Base-by-base conservation (phyloP, 2,797 vertebrate species). In the Myotis daubentonii region DNA sequence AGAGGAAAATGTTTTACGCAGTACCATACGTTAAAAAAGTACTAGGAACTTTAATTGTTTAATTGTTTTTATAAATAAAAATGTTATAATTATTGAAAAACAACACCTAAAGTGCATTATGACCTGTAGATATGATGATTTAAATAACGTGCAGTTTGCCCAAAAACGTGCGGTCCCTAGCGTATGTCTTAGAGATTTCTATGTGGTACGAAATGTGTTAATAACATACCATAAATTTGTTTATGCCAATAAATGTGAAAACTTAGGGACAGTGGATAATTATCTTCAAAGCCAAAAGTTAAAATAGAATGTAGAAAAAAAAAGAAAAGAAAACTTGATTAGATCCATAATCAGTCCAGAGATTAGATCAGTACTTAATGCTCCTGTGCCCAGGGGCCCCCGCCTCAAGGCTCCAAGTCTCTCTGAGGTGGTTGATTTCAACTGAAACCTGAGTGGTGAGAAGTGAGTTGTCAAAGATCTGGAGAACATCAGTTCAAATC, bases 231-330 rank as follows among this genome's bases (percentile, higher is more conserved):
- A 41, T 75, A 30, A 41, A 53, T 89, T 66, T 79, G 74, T 53
- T 92, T 68, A 49, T 68, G 66, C 28, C 41, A 68, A 41, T n/a
- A 36, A 28, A 51, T 80, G 49, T 38, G 68, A 79, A 92, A 97
- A 75, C 1, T 44, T 49, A 28, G 36, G 41, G 13, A 82, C 87
- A 91, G 68, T 12, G 25, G 19, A 47, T 5, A n/a, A 28, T 91
- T 80, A 78, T 36, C 68, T 80, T 92, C 79, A 72, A 80, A 89
- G 36, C 22, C 38, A 44, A 84, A 95, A 70, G 5, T 57, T 74
- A 89, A 92, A 91, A 36, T 38, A 53, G 28, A 33, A 28, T 82
- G 5, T 87, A 92, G 60, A 23, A 22, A 92, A 78, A 41, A 44
- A 44, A 44, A 44, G 44, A 91, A 83, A 5, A 66, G 47, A 78